Conservation (phyloP, 2,113 vertebrate genomes). For the Phalacrocorax carbo region DNA sequence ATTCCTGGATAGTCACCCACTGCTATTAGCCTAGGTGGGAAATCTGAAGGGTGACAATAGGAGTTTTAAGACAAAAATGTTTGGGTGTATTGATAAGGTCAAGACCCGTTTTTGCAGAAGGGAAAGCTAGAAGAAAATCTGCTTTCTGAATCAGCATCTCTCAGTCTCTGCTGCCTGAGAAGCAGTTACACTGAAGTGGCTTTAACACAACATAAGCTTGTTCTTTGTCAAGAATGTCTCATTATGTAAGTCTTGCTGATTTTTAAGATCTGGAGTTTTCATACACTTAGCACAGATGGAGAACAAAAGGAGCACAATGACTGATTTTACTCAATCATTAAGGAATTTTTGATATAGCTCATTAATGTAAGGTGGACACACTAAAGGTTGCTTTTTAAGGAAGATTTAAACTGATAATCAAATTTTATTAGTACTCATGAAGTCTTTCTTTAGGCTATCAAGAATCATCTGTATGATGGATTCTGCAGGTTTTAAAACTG, state of each 20-base stretch:
- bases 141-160: not conserved
- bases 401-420: not conserved
- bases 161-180: not conserved
- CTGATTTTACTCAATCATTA: not conserved
- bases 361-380: not conserved
- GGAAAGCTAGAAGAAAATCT: not conserved
- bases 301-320: not conserved
- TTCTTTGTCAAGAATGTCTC: not conserved
- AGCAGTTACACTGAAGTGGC: not conserved
- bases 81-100: not conserved
- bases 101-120: not conserved
- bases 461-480: not conserved
- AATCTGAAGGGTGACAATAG: not conserved
- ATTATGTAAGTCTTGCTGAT: not conserved
- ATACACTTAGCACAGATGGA: not conserved
- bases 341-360: not conserved
- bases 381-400: not conserved
- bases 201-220: not conserved
- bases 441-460: not conserved
- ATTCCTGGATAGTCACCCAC: not conserved
- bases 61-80: not conserved
- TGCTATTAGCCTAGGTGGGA: not conserved
- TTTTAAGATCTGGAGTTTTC: not conserved
- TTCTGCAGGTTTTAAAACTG: not conserved
- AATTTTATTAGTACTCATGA: not conserved